A percentile compares a stretch with the other conserved stretches of the same genome.
Conservation (phyloP, 1,140 invertebrate species). For the Ceratina australensis region DNA sequence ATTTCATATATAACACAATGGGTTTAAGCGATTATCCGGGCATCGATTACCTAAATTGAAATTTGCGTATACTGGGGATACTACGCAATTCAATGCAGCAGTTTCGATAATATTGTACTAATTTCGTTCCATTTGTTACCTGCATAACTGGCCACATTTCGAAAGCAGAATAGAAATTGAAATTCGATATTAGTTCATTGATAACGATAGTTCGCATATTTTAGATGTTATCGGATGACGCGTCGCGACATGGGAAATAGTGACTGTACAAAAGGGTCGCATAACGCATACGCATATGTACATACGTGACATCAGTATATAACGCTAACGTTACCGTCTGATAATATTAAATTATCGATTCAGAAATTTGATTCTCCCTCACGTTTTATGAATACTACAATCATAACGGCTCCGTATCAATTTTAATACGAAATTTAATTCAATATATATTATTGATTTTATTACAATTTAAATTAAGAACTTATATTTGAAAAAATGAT, state of each 20-base stretch:
- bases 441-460: too few species aligned
- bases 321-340: not conserved
- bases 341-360: not conserved
- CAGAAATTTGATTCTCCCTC: not conserved
- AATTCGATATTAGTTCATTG: slow-evolving; percentile 1
- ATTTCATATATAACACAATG: too few species aligned
- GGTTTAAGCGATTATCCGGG: too few species aligned
- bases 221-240: too few species aligned
- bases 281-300: too few species aligned
- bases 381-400: not conserved
- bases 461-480: too few species aligned
- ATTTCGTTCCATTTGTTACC: not conserved
- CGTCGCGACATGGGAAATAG: not conserved
- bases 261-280: not conserved
- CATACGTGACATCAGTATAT: too few species aligned
- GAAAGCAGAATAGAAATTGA: not conserved
- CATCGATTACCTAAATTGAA: not conserved
- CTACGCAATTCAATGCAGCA: not conserved
- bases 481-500: too few species aligned
- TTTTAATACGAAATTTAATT: not conserved
- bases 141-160: not conserved
- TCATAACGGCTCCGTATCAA: not conserved
- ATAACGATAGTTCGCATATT: not conserved
- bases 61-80: not conserved
- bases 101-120: not conserved